Evolutionary conservation across 1,140 invertebrate species (phyloP), one percentile per base, ranked within the genome.

Genomic region (Amyelois transitella): DNA sequence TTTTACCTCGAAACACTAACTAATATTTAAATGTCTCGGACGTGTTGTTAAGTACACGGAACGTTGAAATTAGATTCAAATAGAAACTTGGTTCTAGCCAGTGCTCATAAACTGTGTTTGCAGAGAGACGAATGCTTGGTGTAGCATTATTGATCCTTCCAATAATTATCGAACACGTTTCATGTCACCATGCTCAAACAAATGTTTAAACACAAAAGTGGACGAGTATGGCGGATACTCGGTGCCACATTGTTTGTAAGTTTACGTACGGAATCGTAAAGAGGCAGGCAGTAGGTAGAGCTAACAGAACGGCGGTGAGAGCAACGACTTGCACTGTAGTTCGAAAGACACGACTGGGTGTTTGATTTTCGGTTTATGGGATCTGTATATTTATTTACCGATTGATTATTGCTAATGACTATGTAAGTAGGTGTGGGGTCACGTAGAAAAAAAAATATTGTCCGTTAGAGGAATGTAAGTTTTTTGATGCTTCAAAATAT

Each of bases 101-200:
- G 67, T 67, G 62, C 72, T 80, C 81, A 69, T 87, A 86, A 86
- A 86, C 73, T 70, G 62, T 80, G 77, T 87, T 84, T 81, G 75
- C 74, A 51, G 58, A 84, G 75, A 66, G 72, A 83, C 84, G 79
- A 82, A 86, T 85, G 78, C 70, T 84, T 83, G 75, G 71, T 75
- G 73, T 76, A 70, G 75, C 68, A 60, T 69, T 86, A 87, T 87
- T 87, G 82, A 86, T 87, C 82, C 81, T 87, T 88, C 84, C 76
- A 88, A 88, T 88, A 88, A 88, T 88, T 86, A 88, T 88, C 78
- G 84, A 78, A 78, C 82, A 88, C 81, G 85, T 86, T 86, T 85
- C 82, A 78, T 86, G 82, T 86, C 78, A 83, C 81, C 71, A 84
- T 79, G 82, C 80, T 77, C 76, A 76, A 77, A 73, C 69, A 75